A percentile compares a stretch with the other conserved stretches of the same genome.
phyloP scores from a whole-genome alignment of 2,888 invertebrate species.

The Liposcelis brunnea region DNA sequence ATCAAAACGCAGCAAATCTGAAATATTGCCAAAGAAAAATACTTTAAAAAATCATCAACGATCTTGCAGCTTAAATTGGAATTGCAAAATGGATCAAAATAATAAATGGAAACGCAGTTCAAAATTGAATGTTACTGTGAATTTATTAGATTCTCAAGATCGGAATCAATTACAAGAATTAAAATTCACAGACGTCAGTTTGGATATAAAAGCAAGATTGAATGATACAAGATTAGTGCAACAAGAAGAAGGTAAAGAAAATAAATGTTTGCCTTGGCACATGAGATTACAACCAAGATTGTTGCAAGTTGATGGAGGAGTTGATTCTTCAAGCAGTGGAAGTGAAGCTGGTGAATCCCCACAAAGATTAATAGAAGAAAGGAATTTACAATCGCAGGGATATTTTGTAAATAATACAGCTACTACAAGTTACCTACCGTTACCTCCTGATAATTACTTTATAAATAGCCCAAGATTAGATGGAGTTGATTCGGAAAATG shows the following conservation, averaged over 20 bases:
- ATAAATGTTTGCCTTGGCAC: conserved; percentile 27
- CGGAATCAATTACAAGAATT: too few relatives aligned
- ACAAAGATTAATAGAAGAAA: conserved; percentile 15
- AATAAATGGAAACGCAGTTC: background rate
- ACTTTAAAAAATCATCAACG: conserved; percentile 37
- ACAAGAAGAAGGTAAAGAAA: conserved; percentile 27
- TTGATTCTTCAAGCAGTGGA: conserved; percentile 29
- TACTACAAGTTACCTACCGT: conserved; percentile 20
- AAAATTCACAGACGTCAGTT: conserved; percentile 17
- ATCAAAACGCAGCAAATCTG: conserved; percentile 46
- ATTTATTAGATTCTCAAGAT: too few relatives aligned
- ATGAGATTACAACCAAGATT: conserved; percentile 28
- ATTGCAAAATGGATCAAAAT: conserved; percentile 48
- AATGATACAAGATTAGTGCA: conserved; percentile 21
- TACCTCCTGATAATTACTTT: conserved; percentile 10
- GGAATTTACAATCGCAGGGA: conserved; percentile 9
- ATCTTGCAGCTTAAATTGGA: conserved; percentile 50
- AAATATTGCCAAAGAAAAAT: conserved; percentile 32
- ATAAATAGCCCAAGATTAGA: conserved; percentile 18
- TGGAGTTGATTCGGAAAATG: conserved; percentile 13
- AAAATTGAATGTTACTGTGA: background rate
- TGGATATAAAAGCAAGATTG: conserved; percentile 20
- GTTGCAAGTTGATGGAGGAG: conserved; percentile 37
- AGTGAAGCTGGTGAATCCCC: conserved; percentile 30
- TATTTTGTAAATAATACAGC: conserved; percentile 13